phyloP scores from a whole-genome alignment of 1,140 invertebrate species.

The Rhopalosiphum padi region DNA sequence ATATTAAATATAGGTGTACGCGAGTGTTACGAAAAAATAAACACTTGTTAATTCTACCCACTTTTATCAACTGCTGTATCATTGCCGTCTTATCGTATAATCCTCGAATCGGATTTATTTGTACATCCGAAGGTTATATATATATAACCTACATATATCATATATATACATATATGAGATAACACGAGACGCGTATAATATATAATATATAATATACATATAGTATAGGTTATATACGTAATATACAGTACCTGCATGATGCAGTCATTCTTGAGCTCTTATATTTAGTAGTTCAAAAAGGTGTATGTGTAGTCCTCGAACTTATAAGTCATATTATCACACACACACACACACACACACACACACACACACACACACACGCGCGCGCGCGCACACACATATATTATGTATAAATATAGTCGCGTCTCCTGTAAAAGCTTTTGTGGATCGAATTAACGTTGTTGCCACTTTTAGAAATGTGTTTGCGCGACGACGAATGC shows the following conservation, averaged over 20 bases:
- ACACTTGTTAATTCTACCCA: neutral
- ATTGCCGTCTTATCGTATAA: neutral
- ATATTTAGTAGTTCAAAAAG: neutral
- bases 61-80: neutral
- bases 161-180: neutral
- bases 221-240: neutral
- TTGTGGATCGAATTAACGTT: slow-evolving; percentile 49
- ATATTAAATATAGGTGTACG: neutral
- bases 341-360: too few relatives aligned
- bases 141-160: neutral
- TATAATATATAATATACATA: neutral
- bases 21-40: neutral
- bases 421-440: slow-evolving; percentile 19
- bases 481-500: slow-evolving; percentile 32
- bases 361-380: neutral
- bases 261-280: neutral
- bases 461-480: slow-evolving; percentile 35
- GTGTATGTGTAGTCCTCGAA: neutral
- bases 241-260: neutral
- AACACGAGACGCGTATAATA: neutral
- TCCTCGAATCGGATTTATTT: neutral
- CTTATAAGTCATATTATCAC: slow-evolving; percentile 7
- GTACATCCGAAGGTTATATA: neutral
- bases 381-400: too few relatives aligned
- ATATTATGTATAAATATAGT: neutral